Conservation (phyloP, 2,888 invertebrate species). For the Melinaea menophilus region DNA sequence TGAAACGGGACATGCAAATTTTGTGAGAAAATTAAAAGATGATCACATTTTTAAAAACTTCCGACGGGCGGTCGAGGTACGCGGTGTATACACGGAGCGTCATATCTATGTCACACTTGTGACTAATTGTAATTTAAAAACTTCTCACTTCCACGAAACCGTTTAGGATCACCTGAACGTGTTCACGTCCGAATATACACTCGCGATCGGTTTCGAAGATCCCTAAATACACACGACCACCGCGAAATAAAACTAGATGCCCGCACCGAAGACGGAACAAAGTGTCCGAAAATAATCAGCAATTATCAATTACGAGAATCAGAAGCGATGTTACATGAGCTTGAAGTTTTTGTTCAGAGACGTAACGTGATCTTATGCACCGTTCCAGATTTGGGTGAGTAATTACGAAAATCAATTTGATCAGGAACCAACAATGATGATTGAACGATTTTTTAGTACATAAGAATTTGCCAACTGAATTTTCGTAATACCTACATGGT, state of each 20-base stretch:
- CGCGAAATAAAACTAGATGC: slow-evolving; percentile 19
- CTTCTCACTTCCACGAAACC: neutral
- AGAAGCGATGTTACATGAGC: slow-evolving; percentile 17
- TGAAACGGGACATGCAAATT: slow-evolving; percentile 75
- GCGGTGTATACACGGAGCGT: slow-evolving; percentile 40
- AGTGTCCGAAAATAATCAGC: slow-evolving; percentile 17
- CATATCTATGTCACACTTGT: slow-evolving; percentile 38
- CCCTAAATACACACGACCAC: slow-evolving; percentile 12
- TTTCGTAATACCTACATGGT: neutral
- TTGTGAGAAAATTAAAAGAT: slow-evolving; percentile 72
- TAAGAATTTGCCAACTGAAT: slow-evolving; percentile 1
- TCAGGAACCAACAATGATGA: neutral
- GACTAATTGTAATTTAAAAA: neutral
- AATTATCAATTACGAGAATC: slow-evolving; percentile 27
- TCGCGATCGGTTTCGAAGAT: slow-evolving; percentile 7
- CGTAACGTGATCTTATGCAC: slow-evolving; percentile 26
- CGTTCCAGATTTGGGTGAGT: slow-evolving; percentile 12
- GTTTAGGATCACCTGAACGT: neutral
- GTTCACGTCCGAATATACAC: slow-evolving; percentile 25
- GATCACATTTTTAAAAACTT: slow-evolving; percentile 70
- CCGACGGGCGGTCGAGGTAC: slow-evolving; percentile 44
- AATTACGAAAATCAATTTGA: slow-evolving; percentile 1
- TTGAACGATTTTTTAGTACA: neutral
- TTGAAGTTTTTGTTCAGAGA: slow-evolving; percentile 25
- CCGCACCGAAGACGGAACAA: slow-evolving; percentile 14